These are phyloP conservation scores for Procapra przewalskii DNA, from an alignment of 2,113 vertebrate genomes.

Conservation along the genomic window DNA sequence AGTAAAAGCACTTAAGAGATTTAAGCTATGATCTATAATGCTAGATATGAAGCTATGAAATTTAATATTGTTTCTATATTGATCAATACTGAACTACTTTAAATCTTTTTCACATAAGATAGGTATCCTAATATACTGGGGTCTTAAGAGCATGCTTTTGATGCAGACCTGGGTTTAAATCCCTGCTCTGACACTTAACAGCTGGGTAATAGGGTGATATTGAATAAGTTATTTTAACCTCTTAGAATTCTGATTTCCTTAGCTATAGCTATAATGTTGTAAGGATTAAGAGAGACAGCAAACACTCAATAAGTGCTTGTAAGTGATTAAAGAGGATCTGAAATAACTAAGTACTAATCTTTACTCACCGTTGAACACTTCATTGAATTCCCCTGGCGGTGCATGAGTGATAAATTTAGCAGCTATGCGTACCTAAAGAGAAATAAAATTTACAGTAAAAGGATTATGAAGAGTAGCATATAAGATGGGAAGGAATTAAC, in stretches of 20 bases:
- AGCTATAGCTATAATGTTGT: neutral
- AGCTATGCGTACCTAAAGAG: slow-evolving; percentile 89
- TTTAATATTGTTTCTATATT: neutral
- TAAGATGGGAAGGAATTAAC: neutral
- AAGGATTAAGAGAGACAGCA: neutral
- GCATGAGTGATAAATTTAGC: slow-evolving; percentile 94
- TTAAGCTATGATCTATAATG: slow-evolving; percentile 23
- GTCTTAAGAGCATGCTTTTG: neutral
- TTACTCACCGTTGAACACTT: slow-evolving; percentile 95
- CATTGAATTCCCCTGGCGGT: slow-evolving; percentile 96
- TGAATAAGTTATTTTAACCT: slow-evolving; percentile 24
- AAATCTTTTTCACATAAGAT: neutral
- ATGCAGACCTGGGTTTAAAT: slow-evolving; percentile 5
- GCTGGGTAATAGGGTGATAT: neutral
- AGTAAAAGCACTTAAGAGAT: slow-evolving; percentile 19
- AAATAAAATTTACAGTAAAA: slow-evolving; percentile 52
- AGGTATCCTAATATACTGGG: neutral
- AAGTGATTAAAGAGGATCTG: slow-evolving; percentile 5
- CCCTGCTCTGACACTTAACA: slow-evolving; percentile 9
- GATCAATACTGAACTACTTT: neutral
- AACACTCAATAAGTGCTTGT: neutral
- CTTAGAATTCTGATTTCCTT: slow-evolving; percentile 20
- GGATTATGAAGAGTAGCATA: neutral
- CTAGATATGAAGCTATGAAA: neutral
- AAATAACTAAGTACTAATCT: neutral